Evolutionary conservation across 2,888 invertebrate species (phyloP).

Genomic region (Andrena hattorfiana): DNA sequence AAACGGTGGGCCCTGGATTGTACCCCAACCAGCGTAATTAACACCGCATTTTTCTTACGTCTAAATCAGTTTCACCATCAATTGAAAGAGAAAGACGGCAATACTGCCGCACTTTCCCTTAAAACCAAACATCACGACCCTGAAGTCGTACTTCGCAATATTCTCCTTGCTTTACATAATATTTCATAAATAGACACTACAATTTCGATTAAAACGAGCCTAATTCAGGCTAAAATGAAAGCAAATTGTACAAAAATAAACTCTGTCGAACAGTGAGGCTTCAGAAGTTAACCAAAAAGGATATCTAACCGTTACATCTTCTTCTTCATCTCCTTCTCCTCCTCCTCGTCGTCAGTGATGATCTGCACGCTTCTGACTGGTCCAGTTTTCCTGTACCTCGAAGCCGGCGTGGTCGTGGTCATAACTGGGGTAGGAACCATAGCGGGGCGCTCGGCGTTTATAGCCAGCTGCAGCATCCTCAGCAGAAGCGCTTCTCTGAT

Average conservation of each 20-base stretch:
- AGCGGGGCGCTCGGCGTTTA: constrained; percentile 87
- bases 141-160: neutral
- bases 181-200: neutral
- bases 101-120: neutral
- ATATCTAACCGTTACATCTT: constrained; percentile 71
- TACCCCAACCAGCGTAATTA: constrained; percentile 7
- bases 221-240: neutral
- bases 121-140: neutral
- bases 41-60: neutral
- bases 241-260: neutral
- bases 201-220: neutral
- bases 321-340: constrained; percentile 80
- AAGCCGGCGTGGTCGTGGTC: constrained; percentile 81
- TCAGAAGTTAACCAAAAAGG: neutral
- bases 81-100: neutral
- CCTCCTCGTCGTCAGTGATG: constrained; percentile 88
- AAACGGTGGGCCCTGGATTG: constrained; percentile 2
- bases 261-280: neutral
- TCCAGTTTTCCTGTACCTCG: constrained; percentile 85
- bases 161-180: neutral
- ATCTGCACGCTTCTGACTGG: constrained; percentile 91
- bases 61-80: neutral
- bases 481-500: constrained; percentile 90
- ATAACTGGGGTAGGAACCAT: constrained; percentile 82
- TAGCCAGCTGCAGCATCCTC: constrained; percentile 90